Evolutionary conservation across 2,113 vertebrate species (phyloP).

Genomic region (Otis tarda): DNA sequence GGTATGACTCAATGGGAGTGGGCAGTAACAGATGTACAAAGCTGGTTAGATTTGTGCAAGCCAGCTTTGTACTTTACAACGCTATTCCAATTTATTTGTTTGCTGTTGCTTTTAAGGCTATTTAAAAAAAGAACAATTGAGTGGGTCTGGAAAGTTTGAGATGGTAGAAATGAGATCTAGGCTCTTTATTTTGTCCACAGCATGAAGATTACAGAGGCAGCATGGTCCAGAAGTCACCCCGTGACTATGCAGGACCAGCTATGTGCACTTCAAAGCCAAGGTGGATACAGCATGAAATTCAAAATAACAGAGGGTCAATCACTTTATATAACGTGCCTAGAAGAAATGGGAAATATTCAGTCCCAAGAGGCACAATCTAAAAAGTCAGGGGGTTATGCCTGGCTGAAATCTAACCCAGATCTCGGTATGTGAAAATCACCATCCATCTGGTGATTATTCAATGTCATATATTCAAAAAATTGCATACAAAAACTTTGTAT

Average conservation of each 20-base stretch:
- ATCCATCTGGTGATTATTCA: background rate
- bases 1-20: slow-evolving; percentile 69
- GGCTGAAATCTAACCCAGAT: background rate
- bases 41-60: slow-evolving; percentile 15
- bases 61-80: slow-evolving; percentile 13
- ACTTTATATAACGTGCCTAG: background rate
- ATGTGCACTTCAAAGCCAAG: background rate
- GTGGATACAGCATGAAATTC: background rate
- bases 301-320: background rate
- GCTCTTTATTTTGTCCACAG: background rate
- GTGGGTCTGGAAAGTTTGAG: background rate
- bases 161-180: background rate
- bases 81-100: slow-evolving; percentile 12
- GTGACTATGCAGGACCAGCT: background rate
- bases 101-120: background rate
- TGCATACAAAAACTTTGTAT: background rate
- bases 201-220: background rate
- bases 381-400: background rate
- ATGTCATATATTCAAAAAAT: background rate
- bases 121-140: background rate
- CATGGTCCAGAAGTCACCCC: background rate
- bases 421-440: background rate
- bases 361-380: background rate
- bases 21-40: slow-evolving; percentile 73
- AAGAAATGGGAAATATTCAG: background rate